phyloP scores from a whole-genome alignment of 2,113 vertebrate species.

The Echinops telfairi region DNA sequence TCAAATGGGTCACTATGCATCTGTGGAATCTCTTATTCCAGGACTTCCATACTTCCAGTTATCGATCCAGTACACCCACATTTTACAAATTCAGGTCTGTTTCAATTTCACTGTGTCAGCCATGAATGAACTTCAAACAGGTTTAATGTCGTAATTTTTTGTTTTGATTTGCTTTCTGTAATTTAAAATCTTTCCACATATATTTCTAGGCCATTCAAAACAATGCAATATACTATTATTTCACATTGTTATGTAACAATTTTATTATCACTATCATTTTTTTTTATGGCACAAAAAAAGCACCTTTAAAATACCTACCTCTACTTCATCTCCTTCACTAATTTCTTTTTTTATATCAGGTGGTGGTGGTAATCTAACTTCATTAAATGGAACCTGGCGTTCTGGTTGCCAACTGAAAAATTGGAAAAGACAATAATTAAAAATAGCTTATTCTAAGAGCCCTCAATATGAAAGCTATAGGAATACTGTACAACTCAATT shows the following conservation, averaged over 20 bases:
- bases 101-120: too few species aligned
- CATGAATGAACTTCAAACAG: too few species aligned
- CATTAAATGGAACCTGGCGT: conserved; percentile 96
- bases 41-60: neutral
- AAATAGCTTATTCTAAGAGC: neutral
- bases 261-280: neutral
- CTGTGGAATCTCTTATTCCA: neutral
- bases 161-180: too few species aligned
- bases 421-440: conserved; percentile 59
- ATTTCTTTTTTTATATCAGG: conserved; percentile 97
- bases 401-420: conserved; percentile 96
- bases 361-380: conserved; percentile 96
- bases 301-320: conserved; percentile 89
- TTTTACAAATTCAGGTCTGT: conserved; percentile 11
- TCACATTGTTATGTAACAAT: too few species aligned
- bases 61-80: neutral
- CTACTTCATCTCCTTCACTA: conserved; percentile 97
- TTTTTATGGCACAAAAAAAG: conserved; percentile 19
- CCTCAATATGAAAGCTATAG: conserved; percentile 3
- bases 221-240: too few species aligned
- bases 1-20: neutral
- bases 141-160: too few species aligned
- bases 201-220: too few species aligned
- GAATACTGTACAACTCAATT: neutral
- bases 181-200: too few species aligned